A percentile compares a stretch with the other conserved stretches of the same genome.
phyloP scores from a whole-genome alignment of 2,113 vertebrate species.

The Xenotilapia caudafasciata region DNA sequence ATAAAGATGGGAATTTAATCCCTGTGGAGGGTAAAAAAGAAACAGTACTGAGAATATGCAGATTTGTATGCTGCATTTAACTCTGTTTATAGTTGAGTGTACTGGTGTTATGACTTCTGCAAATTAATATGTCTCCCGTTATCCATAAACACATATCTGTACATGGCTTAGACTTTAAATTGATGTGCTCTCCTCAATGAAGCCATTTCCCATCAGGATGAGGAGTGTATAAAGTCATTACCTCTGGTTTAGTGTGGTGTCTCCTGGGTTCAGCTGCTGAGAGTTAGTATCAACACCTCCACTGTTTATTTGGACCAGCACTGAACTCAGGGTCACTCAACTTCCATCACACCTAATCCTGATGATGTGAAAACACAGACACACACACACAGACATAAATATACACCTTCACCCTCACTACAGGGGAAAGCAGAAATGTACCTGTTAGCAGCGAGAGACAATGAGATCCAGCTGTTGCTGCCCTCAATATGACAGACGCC shows the following conservation, averaged over 20 bases:
- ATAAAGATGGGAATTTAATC: neutral
- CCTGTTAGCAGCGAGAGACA: neutral
- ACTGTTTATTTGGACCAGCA: conserved; percentile 51
- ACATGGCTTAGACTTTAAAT: neutral
- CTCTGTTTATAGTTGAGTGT: neutral
- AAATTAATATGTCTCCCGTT: neutral
- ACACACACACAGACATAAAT: neutral
- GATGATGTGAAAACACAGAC: conserved; percentile 8
- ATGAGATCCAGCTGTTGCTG: conserved; percentile 47
- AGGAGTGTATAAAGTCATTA: conserved; percentile 19
- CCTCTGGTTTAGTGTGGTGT: conserved; percentile 15
- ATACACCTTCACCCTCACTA: neutral
- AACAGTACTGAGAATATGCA: neutral
- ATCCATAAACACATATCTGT: neutral
- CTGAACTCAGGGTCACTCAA: conserved; percentile 44
- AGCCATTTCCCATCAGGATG: neutral
- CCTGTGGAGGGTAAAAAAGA: neutral
- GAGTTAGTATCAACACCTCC: conserved; percentile 61
- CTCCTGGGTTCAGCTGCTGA: conserved; percentile 35
- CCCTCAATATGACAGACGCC: neutral
- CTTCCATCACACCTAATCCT: conserved; percentile 33
- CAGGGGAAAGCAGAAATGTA: neutral
- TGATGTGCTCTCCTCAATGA: neutral
- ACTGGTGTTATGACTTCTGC: neutral
- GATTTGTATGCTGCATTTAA: neutral